Percentiles rank a stretch among this genome's conserved stretches.
Evolutionary conservation across 1,140 invertebrate species (phyloP).

Genomic region (Lamellibrachia luymesi): DNA sequence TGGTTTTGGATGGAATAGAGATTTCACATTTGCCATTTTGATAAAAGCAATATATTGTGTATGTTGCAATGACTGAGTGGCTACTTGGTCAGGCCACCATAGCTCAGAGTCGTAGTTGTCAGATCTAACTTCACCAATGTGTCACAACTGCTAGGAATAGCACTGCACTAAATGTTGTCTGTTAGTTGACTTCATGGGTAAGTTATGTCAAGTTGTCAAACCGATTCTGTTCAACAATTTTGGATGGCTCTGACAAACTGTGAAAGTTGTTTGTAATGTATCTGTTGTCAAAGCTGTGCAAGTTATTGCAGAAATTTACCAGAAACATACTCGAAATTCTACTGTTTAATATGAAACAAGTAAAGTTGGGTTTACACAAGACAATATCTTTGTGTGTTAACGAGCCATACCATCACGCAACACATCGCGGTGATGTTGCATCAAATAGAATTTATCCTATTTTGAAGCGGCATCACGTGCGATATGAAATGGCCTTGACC

Average conservation of each 20-base stretch:
- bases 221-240: not conserved
- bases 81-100: not conserved
- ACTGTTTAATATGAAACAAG: not conserved
- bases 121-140: not conserved
- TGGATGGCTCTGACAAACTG: not conserved
- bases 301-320: not conserved
- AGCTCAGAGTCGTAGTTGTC: not conserved
- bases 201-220: not conserved
- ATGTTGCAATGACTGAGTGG: not conserved
- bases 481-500: no score
- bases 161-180: not conserved
- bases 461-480: no score
- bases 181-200: not conserved
- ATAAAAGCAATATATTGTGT: no score
- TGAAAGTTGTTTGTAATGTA: not conserved
- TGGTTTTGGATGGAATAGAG: not conserved
- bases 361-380: not conserved
- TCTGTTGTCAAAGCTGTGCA: not conserved
- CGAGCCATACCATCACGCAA: no score
- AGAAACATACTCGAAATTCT: not conserved
- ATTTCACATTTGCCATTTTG: not conserved
- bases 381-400: not conserved
- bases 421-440: no score
- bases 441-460: no score
- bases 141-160: not conserved